These are phyloP conservation scores for Abrostola tripartita DNA, from an alignment of 2,888 invertebrate species.

Conservation along the genomic window DNA sequence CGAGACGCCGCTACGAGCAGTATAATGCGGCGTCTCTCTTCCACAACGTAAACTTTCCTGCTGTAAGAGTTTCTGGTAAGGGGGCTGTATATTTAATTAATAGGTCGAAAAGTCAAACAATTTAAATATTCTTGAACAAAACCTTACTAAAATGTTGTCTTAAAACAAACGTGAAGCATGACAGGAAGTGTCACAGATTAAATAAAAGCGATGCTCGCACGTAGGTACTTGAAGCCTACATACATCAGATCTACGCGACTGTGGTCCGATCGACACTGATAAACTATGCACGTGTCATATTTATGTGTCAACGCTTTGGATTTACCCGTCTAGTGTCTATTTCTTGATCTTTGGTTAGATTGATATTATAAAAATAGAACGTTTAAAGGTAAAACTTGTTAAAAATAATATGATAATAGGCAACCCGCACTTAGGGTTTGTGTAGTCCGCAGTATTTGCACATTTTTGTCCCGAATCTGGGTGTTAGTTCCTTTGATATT, in stretches of 20 bases:
- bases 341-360: slow-evolving; percentile 26
- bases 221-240: slow-evolving; percentile 45
- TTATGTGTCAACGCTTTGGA: slow-evolving; percentile 37
- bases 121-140: slow-evolving; percentile 19
- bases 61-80: too few species aligned
- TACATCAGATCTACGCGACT: slow-evolving; percentile 56
- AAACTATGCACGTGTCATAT: slow-evolving; percentile 42
- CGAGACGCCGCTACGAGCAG: too few species aligned
- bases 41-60: too few species aligned
- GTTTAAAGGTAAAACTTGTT: background rate
- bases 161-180: slow-evolving; percentile 44
- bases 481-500: too few species aligned
- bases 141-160: slow-evolving; percentile 21
- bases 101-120: background rate
- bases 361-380: slow-evolving; percentile 34
- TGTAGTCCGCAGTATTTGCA: too few species aligned
- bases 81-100: too few species aligned
- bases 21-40: too few species aligned
- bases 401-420: too few species aligned
- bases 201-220: slow-evolving; percentile 54
- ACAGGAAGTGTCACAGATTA: slow-evolving; percentile 69
- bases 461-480: too few species aligned
- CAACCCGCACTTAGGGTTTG: too few species aligned
- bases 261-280: slow-evolving; percentile 51
- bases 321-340: slow-evolving; percentile 33